phyloP scores from a whole-genome alignment of 2,888 invertebrate genomes.

The Daptonema setosum region DNA sequence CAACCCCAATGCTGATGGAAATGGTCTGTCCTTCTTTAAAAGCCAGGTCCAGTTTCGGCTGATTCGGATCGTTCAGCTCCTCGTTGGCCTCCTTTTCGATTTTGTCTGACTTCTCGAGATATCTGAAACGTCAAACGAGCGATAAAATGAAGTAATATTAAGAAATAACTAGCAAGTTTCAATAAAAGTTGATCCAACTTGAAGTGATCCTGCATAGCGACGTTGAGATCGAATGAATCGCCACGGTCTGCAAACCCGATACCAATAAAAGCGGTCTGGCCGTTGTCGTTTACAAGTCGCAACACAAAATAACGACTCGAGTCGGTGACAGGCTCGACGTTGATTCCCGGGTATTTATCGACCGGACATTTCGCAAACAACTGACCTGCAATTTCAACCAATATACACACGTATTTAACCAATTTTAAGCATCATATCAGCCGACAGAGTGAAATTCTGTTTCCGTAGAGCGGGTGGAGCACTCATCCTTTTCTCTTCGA shows the following conservation, averaged over 20 bases:
- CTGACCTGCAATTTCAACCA: slow-evolving; percentile 36
- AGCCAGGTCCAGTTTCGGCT: slow-evolving; percentile 63
- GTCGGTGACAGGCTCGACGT: slow-evolving; percentile 83
- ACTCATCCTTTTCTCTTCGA: too few relatives aligned
- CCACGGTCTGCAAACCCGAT: slow-evolving; percentile 89
- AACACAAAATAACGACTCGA: slow-evolving; percentile 47
- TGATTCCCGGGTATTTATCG: slow-evolving; percentile 76
- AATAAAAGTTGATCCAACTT: slow-evolving; percentile 36
- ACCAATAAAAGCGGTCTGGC: slow-evolving; percentile 64
- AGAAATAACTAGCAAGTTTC: too few relatives aligned
- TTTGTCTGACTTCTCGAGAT: slow-evolving; percentile 19
- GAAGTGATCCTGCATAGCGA: slow-evolving; percentile 90
- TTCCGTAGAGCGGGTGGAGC: too few relatives aligned
- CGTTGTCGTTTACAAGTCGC: slow-evolving; percentile 20
- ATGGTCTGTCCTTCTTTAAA: slow-evolving; percentile 99
- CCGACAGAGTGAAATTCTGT: too few relatives aligned
- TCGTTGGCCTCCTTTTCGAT: slow-evolving; percentile 60
- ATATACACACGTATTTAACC: neutral
- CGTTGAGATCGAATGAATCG: slow-evolving; percentile 95
- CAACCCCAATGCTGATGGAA: slow-evolving; percentile 65
- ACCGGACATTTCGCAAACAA: slow-evolving; percentile 87
- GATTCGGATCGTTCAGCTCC: slow-evolving; percentile 37
- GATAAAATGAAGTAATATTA: too few relatives aligned
- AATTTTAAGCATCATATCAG: too few relatives aligned
- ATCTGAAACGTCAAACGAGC: too few relatives aligned